phyloP scores from a whole-genome alignment of 2,113 vertebrate species.

The Chroicocephalus ridibundus region DNA sequence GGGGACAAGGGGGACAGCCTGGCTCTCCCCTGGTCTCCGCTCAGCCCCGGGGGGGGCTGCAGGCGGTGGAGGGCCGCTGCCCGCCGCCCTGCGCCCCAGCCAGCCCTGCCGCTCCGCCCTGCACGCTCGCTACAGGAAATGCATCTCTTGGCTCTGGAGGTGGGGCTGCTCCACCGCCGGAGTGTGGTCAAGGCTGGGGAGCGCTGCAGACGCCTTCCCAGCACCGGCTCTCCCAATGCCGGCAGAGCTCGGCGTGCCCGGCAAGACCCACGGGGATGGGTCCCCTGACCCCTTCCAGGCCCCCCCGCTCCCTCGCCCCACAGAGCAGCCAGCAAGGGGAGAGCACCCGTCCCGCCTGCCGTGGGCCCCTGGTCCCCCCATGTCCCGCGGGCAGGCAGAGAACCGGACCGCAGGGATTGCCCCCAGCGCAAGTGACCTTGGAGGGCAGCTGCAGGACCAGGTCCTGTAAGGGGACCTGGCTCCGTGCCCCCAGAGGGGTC shows the following conservation, averaged over 20 bases:
- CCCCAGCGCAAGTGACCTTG: not conserved
- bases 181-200: slow-evolving; percentile 37
- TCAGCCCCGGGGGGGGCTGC: not conserved
- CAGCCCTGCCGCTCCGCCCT: slow-evolving; percentile 44
- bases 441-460: not conserved
- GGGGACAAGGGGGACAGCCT: not conserved
- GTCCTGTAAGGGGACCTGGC: not conserved
- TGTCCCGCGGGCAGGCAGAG: not conserved
- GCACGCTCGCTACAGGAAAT: slow-evolving; percentile 71
- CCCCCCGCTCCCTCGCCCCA: accelerated
- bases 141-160: slow-evolving; percentile 63
- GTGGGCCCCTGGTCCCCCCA: accelerated
- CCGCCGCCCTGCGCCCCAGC: not conserved
- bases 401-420: accelerated
- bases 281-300: not conserved
- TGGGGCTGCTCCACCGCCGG: slow-evolving; percentile 56
- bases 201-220: not conserved
- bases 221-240: accelerated
- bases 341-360: accelerated
- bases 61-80: not conserved
- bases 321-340: not conserved
- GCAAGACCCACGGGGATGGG: not conserved
- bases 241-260: not conserved
- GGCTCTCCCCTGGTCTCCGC: not conserved
- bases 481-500: too few relatives aligned